Base-by-base conservation (phyloP, 37 sponge, comb jelly and placozoan species). In the Petrosia ficiformis region DNA sequence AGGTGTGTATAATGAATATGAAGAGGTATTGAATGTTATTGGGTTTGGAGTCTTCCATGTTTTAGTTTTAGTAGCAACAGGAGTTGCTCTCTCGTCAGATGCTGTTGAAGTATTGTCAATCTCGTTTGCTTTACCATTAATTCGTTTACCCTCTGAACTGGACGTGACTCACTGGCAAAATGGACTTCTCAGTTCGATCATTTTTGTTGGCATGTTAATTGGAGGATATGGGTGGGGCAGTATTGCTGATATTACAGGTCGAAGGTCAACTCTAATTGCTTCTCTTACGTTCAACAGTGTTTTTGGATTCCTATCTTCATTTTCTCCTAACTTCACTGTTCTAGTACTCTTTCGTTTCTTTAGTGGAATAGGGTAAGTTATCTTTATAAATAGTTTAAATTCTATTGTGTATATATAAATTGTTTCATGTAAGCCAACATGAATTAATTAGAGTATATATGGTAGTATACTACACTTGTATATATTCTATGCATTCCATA, bases 311-410 rank as follows among this genome's bases (percentile, higher is more conserved):
- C 24, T 80, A 14, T 85, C 90, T 10, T 76, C 87, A 3, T 71
- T 90, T 34, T 26, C 79, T 3, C 86, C 80, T 5, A 80, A 80
- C 59, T 84, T 68, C 35, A 43, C n/a, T 33, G 25, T 81, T 34
- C 85, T 90, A 21, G 34, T 81, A 4, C 26, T 80, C 3, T 72
- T 70, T 24, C 66, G 90, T 19, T 81, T 90, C 69, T n/a, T 77
- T 65, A 85, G 90, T 77, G 90, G 90, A 38, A 54, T 90, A 41
- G 90, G 90, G 87, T 89, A 40, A 78, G 88, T 42, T 21, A 4
- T 24, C 44, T 1, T 67, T 19, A n/a, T n/a, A n/a, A n/a, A n/a
- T n/a, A n/a, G n/a, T n/a, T n/a, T n/a, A n/a, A n/a, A n/a, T n/a
- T n/a, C n/a, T n/a, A n/a, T n/a, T n/a, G n/a, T n/a, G n/a, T n/a